Base-by-base conservation (phyloP, 2,888 invertebrate genomes). In the Sphecodes monilicornis region DNA sequence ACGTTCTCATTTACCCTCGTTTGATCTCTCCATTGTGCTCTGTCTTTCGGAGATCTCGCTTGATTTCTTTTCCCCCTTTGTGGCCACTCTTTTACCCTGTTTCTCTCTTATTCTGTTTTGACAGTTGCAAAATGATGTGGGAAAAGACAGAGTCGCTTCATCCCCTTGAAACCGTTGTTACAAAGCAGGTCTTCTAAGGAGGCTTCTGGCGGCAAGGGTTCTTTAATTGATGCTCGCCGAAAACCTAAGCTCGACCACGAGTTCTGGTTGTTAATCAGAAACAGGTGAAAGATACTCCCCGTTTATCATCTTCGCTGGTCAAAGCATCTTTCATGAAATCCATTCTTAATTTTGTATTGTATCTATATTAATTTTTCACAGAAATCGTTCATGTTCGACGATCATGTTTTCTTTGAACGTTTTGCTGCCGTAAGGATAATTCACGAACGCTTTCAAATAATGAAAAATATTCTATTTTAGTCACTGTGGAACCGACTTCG, bases 1-100 rank as follows among this genome's bases (percentile, higher is more conserved):
- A 66, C 66, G 66, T 60, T 43, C 43, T 79, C 29, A 5, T 26
- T 80, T 46, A 68, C 46, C 66, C 36, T 46, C 76, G 22, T 64
- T 78, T 70, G 6, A 60, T 41, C 39, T 22, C 79, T 13, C 43
- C 39, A 29, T 70, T 60, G 29, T 78, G 11, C 46, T 68, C 26
- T 36, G 66, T 50, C 29, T n/a, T 43, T 43, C n/a, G 29, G 29
- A 1, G 29, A n/a, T 66, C 50, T 50, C 26, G 43, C 29, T 57
- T 46, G 13, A 26, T 16, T 32, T 41, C 60, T 41, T 41, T 60
- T 32, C 41, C 29, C 22, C 43, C 29, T 64, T 74, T 46, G 46
- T 46, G 32, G 43, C 29, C 22, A 60, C 60, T 29, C 39, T 60
- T 60, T 43, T 13, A 26, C 50, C 32, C 22, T 32, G 64, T 64